Percentiles rank a stretch among this genome's conserved stretches.
These are phyloP conservation scores for Iselma pallidipennis DNA, from an alignment of 2,888 invertebrate species.

Conservation along the genomic window DNA sequence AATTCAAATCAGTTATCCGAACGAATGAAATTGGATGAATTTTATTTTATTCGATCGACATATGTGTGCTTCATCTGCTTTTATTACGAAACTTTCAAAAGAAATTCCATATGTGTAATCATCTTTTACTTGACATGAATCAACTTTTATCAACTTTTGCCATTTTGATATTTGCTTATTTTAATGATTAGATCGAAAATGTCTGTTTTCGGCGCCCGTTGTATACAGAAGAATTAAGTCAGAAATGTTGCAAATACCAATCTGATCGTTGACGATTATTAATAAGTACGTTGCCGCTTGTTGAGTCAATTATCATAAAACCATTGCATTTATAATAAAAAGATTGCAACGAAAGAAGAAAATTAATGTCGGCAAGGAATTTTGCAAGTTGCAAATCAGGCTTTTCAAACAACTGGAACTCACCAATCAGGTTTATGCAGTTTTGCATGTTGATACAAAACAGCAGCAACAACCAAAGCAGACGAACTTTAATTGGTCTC, in stretches of 20 bases:
- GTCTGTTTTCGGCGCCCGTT: neutral
- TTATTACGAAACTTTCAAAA: constrained; percentile 23
- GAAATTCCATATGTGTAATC: constrained; percentile 18
- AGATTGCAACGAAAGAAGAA: neutral
- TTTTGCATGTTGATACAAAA: constrained; percentile 28
- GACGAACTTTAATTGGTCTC: constrained; percentile 11
- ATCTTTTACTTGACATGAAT: constrained; percentile 16
- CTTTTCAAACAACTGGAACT: constrained; percentile 23
- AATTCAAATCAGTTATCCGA: constrained; percentile 6
- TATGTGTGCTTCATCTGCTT: constrained; percentile 31
- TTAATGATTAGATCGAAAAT: neutral
- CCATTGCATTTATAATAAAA: constrained; percentile 24
- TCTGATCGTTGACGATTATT: neutral
- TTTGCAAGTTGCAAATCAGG: constrained; percentile 27
- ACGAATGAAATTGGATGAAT: constrained; percentile 28
- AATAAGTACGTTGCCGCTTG: neutral
- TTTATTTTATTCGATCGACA: constrained; percentile 33
- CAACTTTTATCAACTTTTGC: constrained; percentile 5
- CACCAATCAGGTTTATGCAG: constrained; percentile 37
- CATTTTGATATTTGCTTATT: constrained; percentile 1
- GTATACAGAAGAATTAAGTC: neutral
- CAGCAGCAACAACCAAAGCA: constrained; percentile 4
- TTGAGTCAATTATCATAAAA: constrained; percentile 44
- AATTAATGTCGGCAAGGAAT: constrained; percentile 29
- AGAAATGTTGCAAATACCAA: neutral